These are phyloP conservation scores for Siphamia tubifer DNA, from an alignment of 2,113 vertebrate genomes.

Conservation along the genomic window DNA sequence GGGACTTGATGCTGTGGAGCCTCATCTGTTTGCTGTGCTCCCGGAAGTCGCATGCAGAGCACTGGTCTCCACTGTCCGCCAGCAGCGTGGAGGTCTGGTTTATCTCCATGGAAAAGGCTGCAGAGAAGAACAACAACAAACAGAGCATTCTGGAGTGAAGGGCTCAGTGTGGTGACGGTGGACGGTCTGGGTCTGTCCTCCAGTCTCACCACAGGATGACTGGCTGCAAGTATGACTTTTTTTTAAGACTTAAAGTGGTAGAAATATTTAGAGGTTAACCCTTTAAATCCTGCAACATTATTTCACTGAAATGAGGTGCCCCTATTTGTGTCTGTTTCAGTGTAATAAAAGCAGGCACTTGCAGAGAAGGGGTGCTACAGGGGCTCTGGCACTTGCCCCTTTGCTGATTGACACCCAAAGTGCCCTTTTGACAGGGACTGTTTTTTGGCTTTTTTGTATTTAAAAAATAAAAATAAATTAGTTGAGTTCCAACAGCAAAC, in stretches of 20 bases:
- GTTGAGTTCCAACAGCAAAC: no score
- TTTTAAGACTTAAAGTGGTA: constrained; percentile 64
- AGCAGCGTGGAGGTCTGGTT: constrained; percentile 79
- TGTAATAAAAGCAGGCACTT: no score
- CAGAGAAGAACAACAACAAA: constrained; percentile 80
- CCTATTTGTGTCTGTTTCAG: no score
- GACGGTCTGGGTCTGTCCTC: constrained; percentile 79
- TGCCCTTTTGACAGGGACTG: no score
- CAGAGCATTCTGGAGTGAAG: constrained; percentile 81
- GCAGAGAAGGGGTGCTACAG: no score
- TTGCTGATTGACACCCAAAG: no score
- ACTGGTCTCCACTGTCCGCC: constrained; percentile 85
- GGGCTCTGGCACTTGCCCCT: no score
- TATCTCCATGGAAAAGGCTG: constrained; percentile 78
- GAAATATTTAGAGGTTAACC: constrained; percentile 12
- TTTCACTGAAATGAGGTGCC: no score
- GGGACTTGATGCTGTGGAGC: constrained; percentile 95
- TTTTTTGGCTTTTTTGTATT: no score
- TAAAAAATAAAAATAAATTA: no score
- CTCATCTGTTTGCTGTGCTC: constrained; percentile 94
- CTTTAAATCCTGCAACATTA: no score
- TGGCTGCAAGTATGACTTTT: constrained; percentile 85
- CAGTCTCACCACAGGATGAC: constrained; percentile 83
- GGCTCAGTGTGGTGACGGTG: not conserved
- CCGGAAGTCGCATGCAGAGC: constrained; percentile 91